phyloP scores from a whole-genome alignment of 2,113 vertebrate species.

The Chaetodon trifascialis region DNA sequence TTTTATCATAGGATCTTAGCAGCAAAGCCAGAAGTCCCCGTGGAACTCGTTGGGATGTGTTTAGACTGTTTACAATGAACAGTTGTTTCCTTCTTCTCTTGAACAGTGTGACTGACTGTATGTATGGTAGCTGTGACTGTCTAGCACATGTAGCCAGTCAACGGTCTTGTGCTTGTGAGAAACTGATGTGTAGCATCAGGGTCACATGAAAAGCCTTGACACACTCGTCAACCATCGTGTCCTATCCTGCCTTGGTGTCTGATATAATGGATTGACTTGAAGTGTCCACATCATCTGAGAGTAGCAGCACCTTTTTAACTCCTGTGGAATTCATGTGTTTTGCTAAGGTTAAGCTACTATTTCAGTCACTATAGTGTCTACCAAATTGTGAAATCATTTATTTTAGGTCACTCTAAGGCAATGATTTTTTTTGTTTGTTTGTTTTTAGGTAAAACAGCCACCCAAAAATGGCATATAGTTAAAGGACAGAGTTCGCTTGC shows the following conservation, averaged over 20 bases:
- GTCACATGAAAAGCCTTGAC: background rate
- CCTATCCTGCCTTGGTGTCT: too few relatives aligned
- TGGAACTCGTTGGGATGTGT: slow-evolving; percentile 53
- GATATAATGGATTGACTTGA: too few relatives aligned
- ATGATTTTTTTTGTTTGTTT: background rate
- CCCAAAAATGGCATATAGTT: background rate
- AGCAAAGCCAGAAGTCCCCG: slow-evolving; percentile 51
- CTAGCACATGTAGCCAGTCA: background rate
- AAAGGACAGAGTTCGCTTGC: background rate
- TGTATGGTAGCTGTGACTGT: slow-evolving; percentile 28
- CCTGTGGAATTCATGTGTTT: background rate
- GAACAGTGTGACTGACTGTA: slow-evolving; percentile 12
- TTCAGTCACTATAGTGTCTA: background rate
- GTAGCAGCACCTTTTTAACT: too few relatives aligned
- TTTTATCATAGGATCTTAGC: slow-evolving; percentile 72
- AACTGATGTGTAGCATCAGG: background rate
- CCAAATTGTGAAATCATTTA: background rate
- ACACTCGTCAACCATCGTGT: too few relatives aligned
- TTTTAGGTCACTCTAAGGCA: background rate
- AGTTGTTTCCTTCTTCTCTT: slow-evolving; percentile 45
- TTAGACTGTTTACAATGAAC: slow-evolving; percentile 55
- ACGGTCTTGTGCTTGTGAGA: background rate
- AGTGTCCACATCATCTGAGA: too few relatives aligned
- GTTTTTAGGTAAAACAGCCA: background rate
- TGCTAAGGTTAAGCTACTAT: background rate